phyloP scores from a whole-genome alignment of 1,140 invertebrate genomes.

The Calycopis cecrops region DNA sequence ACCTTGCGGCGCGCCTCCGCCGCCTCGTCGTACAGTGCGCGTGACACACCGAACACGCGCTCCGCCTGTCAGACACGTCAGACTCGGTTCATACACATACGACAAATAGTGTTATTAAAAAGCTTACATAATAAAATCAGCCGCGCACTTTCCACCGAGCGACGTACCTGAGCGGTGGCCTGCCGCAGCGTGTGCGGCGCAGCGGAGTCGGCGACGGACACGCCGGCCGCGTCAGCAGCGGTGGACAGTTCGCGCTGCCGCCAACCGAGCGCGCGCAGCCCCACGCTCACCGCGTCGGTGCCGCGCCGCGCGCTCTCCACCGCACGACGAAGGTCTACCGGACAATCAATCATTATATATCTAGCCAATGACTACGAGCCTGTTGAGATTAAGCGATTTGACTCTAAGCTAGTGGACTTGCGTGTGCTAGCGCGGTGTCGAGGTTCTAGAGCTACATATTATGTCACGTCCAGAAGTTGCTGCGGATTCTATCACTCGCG shows the following conservation, averaged over 20 bases:
- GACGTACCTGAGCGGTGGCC: constrained; percentile 28
- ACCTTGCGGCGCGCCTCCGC: constrained; percentile 64
- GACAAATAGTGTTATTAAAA: neutral
- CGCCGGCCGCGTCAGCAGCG: constrained; percentile 36
- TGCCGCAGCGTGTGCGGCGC: constrained; percentile 26
- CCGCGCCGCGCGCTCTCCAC: constrained; percentile 48
- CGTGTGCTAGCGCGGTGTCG: no score
- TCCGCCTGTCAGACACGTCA: constrained; percentile 38
- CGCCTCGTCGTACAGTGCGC: constrained; percentile 71
- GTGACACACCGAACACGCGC: constrained; percentile 67
- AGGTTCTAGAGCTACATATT: no score
- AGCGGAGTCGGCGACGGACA: constrained; percentile 22
- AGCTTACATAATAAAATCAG: no score
- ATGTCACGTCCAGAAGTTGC: no score
- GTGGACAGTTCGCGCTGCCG: constrained; percentile 49
- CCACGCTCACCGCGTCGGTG: constrained; percentile 50
- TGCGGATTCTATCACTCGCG: no score
- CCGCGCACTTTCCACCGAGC: no score
- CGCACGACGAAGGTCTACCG: constrained; percentile 47
- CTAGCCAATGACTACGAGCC: no score
- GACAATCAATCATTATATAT: neutral
- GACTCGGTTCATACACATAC: neutral
- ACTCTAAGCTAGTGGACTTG: no score
- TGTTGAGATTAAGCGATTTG: no score
- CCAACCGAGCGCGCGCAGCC: constrained; percentile 57